Conservation (phyloP, 2,113 vertebrate species). For the Coptodon bakossiorum region DNA sequence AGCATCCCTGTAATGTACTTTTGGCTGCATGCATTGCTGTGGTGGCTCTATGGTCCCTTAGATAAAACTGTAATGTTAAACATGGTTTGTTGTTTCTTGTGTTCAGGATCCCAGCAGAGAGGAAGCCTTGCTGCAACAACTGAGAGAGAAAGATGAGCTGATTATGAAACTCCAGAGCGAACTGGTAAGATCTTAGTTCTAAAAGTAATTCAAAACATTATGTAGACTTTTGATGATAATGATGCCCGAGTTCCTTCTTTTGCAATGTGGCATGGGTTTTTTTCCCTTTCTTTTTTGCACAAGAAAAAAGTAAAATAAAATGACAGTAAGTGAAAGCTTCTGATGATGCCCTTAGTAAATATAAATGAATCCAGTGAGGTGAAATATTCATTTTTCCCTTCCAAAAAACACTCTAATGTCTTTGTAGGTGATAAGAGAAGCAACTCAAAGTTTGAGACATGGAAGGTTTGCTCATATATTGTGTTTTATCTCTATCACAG, state of each 20-base stretch:
- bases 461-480: background rate
- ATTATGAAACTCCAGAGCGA: slow-evolving; percentile 87
- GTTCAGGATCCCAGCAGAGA: slow-evolving; percentile 88
- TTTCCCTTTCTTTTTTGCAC: background rate
- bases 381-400: background rate
- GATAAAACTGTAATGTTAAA: slow-evolving; percentile 32
- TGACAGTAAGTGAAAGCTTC: background rate
- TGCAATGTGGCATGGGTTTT: accelerated
- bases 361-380: background rate
- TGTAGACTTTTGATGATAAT: background rate
- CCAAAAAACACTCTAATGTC: background rate
- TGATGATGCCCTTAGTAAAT: background rate
- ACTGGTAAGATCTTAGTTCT: slow-evolving; percentile 77
- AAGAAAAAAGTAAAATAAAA: background rate
- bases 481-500: background rate
- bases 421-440: background rate
- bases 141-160: slow-evolving; percentile 89
- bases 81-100: slow-evolving; percentile 42
- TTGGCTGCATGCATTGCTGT: slow-evolving; percentile 6
- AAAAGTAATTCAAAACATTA: background rate
- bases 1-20: background rate
- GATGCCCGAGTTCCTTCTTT: background rate
- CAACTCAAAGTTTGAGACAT: background rate
- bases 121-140: slow-evolving; percentile 85
- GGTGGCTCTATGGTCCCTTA: background rate